These are phyloP conservation scores for Cyprinodon diabolis DNA, from an alignment of 2,797 vertebrate species.

Conservation along the genomic window DNA sequence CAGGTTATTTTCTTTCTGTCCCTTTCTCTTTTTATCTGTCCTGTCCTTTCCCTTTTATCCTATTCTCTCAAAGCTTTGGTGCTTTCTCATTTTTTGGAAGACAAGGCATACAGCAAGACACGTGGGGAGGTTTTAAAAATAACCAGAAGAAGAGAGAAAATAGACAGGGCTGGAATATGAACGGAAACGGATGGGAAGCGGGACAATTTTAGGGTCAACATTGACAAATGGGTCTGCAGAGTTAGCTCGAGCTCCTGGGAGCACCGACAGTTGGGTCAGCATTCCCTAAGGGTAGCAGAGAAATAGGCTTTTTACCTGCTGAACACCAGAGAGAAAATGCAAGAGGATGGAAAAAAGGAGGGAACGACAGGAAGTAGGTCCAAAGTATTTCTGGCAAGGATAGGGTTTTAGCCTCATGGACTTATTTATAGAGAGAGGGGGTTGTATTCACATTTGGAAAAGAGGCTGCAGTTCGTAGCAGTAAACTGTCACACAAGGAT, in stretches of 20 bases:
- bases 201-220: conserved; percentile 77
- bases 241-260: conserved; percentile 74
- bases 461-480: conserved; percentile 8
- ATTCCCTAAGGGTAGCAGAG: conserved; percentile 62
- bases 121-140: conserved; percentile 65
- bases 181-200: conserved; percentile 16
- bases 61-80: conserved; percentile 28
- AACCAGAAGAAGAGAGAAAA: conserved; percentile 44
- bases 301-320: conserved; percentile 74
- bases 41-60: conserved; percentile 43
- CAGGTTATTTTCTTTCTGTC: not conserved
- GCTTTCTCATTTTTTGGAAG: conserved; percentile 31
- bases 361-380: conserved; percentile 2
- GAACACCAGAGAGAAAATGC: conserved; percentile 52
- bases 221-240: conserved; percentile 83
- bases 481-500: not conserved
- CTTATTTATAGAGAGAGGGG: conserved; percentile 27
- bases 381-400: conserved; percentile 11
- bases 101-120: conserved; percentile 29
- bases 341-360: conserved; percentile 6
- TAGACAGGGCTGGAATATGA: conserved; percentile 36
- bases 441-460: conserved; percentile 8
- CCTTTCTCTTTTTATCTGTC: conserved; percentile 12
- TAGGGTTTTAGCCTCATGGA: conserved; percentile 8
- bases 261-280: conserved; percentile 76